Percentiles rank a stretch among this genome's conserved stretches.
Evolutionary conservation across 2,113 vertebrate species (phyloP).

Genomic region (Pygoscelis adeliae): DNA sequence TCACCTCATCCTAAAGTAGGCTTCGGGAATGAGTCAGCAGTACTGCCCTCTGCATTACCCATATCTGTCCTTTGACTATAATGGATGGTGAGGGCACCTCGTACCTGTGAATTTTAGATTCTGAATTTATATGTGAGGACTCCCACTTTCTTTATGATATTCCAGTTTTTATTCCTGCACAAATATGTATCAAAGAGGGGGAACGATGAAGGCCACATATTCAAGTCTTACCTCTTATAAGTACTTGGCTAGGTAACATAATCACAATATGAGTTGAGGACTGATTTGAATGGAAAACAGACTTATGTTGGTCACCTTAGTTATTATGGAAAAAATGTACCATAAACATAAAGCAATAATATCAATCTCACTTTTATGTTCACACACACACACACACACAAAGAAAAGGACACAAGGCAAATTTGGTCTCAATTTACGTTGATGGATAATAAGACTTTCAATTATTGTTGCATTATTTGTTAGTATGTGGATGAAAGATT

Average conservation of each 20-base stretch:
- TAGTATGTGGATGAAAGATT: conserved; percentile 81
- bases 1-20: not conserved
- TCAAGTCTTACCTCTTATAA: not conserved
- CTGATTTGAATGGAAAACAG: conserved; percentile 37
- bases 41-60: not conserved
- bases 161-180: not conserved
- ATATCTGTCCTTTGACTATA: not conserved
- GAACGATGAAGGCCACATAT: rapidly evolving
- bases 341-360: conserved; percentile 68
- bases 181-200: not conserved
- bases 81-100: not conserved
- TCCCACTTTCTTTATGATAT: not conserved
- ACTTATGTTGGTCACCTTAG: conserved; percentile 72
- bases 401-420: conserved; percentile 80
- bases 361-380: conserved; percentile 70
- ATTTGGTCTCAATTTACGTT: conserved; percentile 78
- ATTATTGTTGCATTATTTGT: conserved; percentile 81
- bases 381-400: conserved; percentile 49
- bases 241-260: not conserved
- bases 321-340: conserved; percentile 64
- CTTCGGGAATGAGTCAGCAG: conserved; percentile 8
- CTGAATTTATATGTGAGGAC: not conserved
- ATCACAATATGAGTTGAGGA: not conserved
- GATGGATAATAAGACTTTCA: conserved; percentile 84
- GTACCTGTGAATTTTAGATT: not conserved